These are phyloP conservation scores for Meliscaeva auricollis DNA, from an alignment of 2,888 invertebrate species.

Conservation along the genomic window DNA sequence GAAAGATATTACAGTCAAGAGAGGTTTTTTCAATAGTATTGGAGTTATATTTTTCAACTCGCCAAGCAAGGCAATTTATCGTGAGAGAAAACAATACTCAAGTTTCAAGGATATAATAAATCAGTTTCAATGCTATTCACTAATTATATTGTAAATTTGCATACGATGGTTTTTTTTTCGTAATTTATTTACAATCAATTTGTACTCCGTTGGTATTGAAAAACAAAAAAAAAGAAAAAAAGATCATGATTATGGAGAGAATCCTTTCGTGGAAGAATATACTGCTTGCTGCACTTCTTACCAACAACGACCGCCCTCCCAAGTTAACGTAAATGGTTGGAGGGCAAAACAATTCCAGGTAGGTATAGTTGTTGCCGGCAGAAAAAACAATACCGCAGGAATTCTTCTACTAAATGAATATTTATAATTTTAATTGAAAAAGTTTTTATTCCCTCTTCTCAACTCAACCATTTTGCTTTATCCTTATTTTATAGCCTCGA, in stretches of 20 bases:
- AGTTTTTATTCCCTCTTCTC: conserved; percentile 44
- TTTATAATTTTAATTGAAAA: conserved; percentile 76
- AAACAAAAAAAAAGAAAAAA: too few relatives aligned
- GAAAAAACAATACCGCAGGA: conserved; percentile 64
- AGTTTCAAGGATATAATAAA: conserved; percentile 5
- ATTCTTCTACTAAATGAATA: conserved; percentile 74
- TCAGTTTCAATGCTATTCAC: conserved; percentile 44
- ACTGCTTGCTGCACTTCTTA: not conserved
- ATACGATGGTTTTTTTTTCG: conserved; percentile 52
- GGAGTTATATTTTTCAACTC: too few relatives aligned
- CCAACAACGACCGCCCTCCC: not conserved
- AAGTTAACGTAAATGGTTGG: conserved; percentile 18
- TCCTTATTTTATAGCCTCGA: not conserved
- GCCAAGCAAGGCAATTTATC: too few relatives aligned
- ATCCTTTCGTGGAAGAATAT: not conserved
- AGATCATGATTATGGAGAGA: not conserved
- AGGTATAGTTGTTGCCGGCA: conserved; percentile 12
- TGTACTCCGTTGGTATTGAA: conserved; percentile 33
- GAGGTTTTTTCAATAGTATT: too few relatives aligned
- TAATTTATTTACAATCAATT: conserved; percentile 73
- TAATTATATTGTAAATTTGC: conserved; percentile 69
- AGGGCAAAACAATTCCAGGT: conserved; percentile 70
- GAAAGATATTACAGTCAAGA: too few relatives aligned
- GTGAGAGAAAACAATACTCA: not conserved
- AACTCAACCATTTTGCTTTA: conserved; percentile 21